Evolutionary conservation across 2,888 invertebrate species (phyloP).

Genomic region (Enchytraeus crypticus): DNA sequence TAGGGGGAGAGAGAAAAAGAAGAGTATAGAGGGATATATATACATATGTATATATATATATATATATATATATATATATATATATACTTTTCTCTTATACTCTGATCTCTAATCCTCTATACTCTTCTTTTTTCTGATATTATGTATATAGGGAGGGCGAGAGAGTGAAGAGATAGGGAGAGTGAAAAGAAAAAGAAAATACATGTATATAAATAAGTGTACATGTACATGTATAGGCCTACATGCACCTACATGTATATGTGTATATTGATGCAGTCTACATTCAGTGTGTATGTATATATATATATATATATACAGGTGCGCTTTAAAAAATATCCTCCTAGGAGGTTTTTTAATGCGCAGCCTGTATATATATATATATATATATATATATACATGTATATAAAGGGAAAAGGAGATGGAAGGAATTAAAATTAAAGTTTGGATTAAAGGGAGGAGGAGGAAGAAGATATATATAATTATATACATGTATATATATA

Average conservation of each 20-base stretch:
- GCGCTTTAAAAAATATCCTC: too few species aligned
- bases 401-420: too few species aligned
- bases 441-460: too few species aligned
- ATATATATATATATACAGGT: conserved; percentile 3
- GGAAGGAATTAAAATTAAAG: too few species aligned
- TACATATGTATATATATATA: conserved; percentile 5
- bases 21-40: not conserved
- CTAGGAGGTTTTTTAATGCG: too few species aligned
- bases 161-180: not conserved
- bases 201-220: too few species aligned
- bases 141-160: not conserved
- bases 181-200: not conserved
- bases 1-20: too few species aligned
- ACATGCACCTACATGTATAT: not conserved
- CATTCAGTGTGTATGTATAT: not conserved
- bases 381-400: too few species aligned
- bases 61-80: conserved; percentile 6
- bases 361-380: too few species aligned
- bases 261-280: not conserved
- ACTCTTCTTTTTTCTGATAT: not conserved
- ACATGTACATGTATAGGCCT: too few species aligned
- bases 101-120: not conserved
- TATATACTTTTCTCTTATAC: not conserved
- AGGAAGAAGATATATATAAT: too few species aligned
- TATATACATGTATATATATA: too few species aligned